phyloP scores from a whole-genome alignment of 2,888 invertebrate species.

The Lasioglossum oenotherae region DNA sequence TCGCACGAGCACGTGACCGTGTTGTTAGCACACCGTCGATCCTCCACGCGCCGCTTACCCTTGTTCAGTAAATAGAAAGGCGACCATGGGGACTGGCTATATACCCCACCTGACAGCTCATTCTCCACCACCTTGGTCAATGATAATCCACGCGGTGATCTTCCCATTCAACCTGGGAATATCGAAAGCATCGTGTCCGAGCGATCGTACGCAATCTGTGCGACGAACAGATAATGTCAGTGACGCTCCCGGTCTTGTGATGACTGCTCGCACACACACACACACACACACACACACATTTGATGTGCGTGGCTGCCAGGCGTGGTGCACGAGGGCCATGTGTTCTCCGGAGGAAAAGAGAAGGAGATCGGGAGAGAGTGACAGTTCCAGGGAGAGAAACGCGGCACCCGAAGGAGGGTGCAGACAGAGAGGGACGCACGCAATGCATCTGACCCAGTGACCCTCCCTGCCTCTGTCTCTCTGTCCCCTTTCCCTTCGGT shows the following conservation, averaged over 20 bases:
- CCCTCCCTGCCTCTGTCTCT: constrained; percentile 74
- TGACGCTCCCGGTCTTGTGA: background rate
- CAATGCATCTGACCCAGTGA: constrained; percentile 83
- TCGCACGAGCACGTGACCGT: constrained; percentile 62
- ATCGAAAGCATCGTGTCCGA: background rate
- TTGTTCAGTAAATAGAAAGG: constrained; percentile 4
- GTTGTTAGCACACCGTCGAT: constrained; percentile 19
- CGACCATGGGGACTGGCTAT: background rate
- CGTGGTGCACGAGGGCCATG: constrained; percentile 75
- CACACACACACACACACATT: background rate
- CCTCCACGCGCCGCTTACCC: background rate
- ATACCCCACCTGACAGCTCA: background rate
- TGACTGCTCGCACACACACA: background rate
- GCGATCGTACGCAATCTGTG: constrained; percentile 22
- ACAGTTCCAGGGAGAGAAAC: constrained; percentile 48
- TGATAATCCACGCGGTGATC: background rate
- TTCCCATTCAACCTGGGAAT: background rate
- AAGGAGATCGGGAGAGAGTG: constrained; percentile 57
- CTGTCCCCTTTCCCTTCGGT: constrained; percentile 56
- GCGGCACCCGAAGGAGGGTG: constrained; percentile 58
- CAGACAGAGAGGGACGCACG: constrained; percentile 68
- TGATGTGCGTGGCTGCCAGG: constrained; percentile 50
- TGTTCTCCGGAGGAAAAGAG: constrained; percentile 71
- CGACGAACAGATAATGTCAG: constrained; percentile 36
- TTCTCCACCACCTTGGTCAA: background rate